Base-by-base conservation (phyloP, 1,140 invertebrate genomes). In the Mactra quadrangularis region DNA sequence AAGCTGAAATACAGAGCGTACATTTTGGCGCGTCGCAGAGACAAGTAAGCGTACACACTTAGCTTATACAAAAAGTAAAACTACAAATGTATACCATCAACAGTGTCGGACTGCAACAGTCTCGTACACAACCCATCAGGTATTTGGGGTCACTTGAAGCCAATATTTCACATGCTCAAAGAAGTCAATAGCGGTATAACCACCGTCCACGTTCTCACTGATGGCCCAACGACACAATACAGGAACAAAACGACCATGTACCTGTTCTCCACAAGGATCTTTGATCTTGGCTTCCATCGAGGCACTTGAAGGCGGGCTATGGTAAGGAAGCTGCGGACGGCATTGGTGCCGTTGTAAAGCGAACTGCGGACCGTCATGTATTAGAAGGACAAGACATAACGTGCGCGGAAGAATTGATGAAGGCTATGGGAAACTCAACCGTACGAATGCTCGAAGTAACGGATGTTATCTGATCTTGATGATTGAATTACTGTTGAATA, bases 201-300 rank as follows among this genome's bases (percentile, higher is more conserved):
- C 13, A 29, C 13, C 60, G 7, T 64, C 9, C 11, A 11, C 13
- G 25, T 64, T 29, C 9, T 64, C 9, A 64, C 13, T 38, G 60
- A 64, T 64, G 60, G 60, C 25, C 60, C 60, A 6, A 64, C 33
- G 11, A 64, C 60, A 9, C 60, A 64, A 64, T 33, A 64, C 22
- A 7, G 60, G 4, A 11, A 29, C 33, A 64, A 64, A 25, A 25
- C 13, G 11, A 64, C 13, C 60, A 27, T 64, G 4, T 64, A 33
- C 33, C 7, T 64, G 60, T 13, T 64, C 7, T 64, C 60, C 6
- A 64, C 60, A 13, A 64, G 13, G 9, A 13, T 13, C 6, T 31
- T 64, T 64, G 11, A 64, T 64, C 27, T 13, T 9, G 60, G 60
- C 25, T 64, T 64, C 33, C 7, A 7, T 7, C 13, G 13, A 27